Conservation (phyloP, 2,888 invertebrate species). For the Morinoia aosen region DNA sequence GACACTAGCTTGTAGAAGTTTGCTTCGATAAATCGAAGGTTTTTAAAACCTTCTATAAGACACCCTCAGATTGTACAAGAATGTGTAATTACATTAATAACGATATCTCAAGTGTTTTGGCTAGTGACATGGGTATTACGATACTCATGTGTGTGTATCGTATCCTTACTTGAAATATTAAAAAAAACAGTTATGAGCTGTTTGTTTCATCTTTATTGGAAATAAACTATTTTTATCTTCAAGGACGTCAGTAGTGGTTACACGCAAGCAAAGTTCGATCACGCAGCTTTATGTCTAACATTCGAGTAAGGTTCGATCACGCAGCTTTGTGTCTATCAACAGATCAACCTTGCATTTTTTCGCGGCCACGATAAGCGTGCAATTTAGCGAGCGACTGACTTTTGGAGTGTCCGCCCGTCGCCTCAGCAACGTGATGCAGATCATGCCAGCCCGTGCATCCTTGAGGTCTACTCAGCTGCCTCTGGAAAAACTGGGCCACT, state of each 20-base stretch:
- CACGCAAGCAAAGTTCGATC: background rate
- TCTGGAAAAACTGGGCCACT: conserved; percentile 29
- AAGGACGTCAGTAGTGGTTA: background rate
- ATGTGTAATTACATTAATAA: too few relatives aligned
- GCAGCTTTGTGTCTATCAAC: background rate
- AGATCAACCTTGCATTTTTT: background rate
- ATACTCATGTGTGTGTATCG: too few relatives aligned
- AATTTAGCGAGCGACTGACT: background rate
- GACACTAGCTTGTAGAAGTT: too few relatives aligned
- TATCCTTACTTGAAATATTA: too few relatives aligned
- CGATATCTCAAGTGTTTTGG: too few relatives aligned
- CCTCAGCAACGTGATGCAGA: conserved; percentile 8
- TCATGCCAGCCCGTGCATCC: background rate
- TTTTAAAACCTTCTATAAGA: too few relatives aligned
- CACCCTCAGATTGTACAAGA: too few relatives aligned
- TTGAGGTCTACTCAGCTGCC: background rate
- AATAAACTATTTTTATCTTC: background rate
- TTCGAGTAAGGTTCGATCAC: background rate
- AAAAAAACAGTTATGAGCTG: too few relatives aligned
- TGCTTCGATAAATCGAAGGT: too few relatives aligned
- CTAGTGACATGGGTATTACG: too few relatives aligned
- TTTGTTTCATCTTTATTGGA: too few relatives aligned
- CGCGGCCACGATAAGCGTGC: background rate
- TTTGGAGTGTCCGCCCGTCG: background rate
- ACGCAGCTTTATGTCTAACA: too few relatives aligned